These are phyloP conservation scores for Ictalurus furcatus DNA, from an alignment of 2,113 vertebrate genomes.

Conservation along the genomic window DNA sequence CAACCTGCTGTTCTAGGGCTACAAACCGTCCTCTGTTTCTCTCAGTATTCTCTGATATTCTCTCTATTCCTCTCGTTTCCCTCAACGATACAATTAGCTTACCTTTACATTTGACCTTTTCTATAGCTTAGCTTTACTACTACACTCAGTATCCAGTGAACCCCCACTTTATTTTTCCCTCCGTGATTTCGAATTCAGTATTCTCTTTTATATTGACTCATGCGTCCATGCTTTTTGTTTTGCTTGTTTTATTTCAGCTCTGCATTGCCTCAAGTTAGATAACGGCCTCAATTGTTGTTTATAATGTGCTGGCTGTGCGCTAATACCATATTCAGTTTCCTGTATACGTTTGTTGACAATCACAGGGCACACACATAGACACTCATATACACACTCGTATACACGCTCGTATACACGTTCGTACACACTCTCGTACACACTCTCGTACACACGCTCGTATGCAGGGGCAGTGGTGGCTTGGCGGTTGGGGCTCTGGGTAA, in stretches of 20 bases:
- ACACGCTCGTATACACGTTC: background rate
- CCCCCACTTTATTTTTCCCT: background rate
- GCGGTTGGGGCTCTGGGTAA: background rate
- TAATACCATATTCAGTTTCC: background rate
- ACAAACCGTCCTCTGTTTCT: background rate
- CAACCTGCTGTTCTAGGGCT: background rate
- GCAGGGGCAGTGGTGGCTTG: background rate
- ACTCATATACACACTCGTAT: constrained; percentile 3
- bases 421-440: constrained; percentile 21
- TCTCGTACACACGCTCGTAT: background rate
- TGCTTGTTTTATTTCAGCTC: background rate
- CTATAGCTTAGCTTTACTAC: background rate
- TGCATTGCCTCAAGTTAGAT: background rate
- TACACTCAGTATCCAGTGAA: background rate
- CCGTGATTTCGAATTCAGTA: background rate
- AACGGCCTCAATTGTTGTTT: background rate
- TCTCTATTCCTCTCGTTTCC: background rate
- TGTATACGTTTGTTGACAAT: constrained; percentile 5
- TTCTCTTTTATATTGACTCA: background rate
- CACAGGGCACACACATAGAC: constrained; percentile 12
- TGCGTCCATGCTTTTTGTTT: background rate
- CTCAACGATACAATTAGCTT: background rate
- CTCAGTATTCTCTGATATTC: background rate
- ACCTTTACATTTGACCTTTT: no score
- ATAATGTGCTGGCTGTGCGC: background rate